Conservation (phyloP, 1,140 invertebrate genomes). For the Cecropterus lyciades region DNA sequence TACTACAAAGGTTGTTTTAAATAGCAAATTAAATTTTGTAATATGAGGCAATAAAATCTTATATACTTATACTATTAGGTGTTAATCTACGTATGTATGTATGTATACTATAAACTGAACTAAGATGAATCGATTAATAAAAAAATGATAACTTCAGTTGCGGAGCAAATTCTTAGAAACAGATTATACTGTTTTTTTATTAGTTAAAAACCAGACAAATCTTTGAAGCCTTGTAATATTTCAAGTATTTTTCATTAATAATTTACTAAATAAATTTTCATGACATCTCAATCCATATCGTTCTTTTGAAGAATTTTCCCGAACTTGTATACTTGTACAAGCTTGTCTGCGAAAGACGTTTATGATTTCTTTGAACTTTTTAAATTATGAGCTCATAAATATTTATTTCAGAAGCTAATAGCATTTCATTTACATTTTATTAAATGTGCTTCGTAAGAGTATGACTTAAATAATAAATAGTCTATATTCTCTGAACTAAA, state of each 20-base stretch:
- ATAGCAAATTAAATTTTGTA: too few relatives aligned
- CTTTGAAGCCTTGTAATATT: too few relatives aligned
- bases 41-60: too few relatives aligned
- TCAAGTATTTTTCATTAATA: background rate
- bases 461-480: background rate
- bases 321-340: conserved; percentile 14
- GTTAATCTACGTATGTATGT: too few relatives aligned
- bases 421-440: conserved; percentile 7
- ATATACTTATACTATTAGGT: too few relatives aligned
- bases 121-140: too few relatives aligned
- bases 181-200: too few relatives aligned
- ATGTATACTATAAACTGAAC: too few relatives aligned
- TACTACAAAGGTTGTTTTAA: too few relatives aligned
- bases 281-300: conserved; percentile 5
- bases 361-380: conserved; percentile 30
- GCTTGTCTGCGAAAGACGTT: conserved; percentile 17
- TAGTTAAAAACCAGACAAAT: too few relatives aligned
- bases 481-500: background rate
- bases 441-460: background rate
- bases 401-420: conserved; percentile 19
- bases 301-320: conserved; percentile 21
- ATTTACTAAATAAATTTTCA: conserved; percentile 14
- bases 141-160: too few relatives aligned
- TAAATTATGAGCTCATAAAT: conserved; percentile 21
- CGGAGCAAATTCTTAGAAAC: too few relatives aligned